Evolutionary conservation across 2,888 invertebrate species (phyloP).

Genomic region (Sympetrum striolatum): DNA sequence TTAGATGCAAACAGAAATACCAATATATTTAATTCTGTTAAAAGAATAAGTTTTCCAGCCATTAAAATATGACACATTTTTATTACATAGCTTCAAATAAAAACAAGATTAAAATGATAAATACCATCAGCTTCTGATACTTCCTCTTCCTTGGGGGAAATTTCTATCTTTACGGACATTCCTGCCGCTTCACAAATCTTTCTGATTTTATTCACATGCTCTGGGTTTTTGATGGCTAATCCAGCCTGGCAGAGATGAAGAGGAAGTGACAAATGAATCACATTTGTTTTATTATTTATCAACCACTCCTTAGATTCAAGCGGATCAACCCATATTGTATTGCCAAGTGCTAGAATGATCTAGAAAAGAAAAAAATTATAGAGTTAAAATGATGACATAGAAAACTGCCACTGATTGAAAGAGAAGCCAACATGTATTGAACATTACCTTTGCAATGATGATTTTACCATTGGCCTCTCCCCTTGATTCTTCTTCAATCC

Average conservation of each 20-base stretch:
- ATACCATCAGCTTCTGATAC: neutral
- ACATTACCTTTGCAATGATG: constrained; percentile 54
- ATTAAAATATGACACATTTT: too few relatives aligned
- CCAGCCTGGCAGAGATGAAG: constrained; percentile 61
- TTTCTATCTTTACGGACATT: constrained; percentile 48
- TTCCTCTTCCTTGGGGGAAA: neutral
- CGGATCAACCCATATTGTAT: constrained; percentile 71
- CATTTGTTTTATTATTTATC: constrained; percentile 60
- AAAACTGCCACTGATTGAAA: too few relatives aligned
- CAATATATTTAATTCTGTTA: too few relatives aligned
- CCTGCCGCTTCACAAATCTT: constrained; percentile 59
- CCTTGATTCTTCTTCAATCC: constrained; percentile 54
- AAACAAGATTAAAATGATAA: too few relatives aligned
- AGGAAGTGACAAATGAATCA: constrained; percentile 65
- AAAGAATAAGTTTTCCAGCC: too few relatives aligned
- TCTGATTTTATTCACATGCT: constrained; percentile 63
- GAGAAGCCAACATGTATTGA: neutral
- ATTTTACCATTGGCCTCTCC: constrained; percentile 48
- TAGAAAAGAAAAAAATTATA: constrained; percentile 54
- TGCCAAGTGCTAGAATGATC: constrained; percentile 66
- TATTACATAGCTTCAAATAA: too few relatives aligned
- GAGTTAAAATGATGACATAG: neutral
- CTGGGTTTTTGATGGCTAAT: constrained; percentile 59
- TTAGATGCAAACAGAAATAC: too few relatives aligned
- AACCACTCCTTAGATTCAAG: constrained; percentile 67